These are phyloP conservation scores for Bucco capensis DNA, from an alignment of 2,113 vertebrate genomes.

Conservation along the genomic window DNA sequence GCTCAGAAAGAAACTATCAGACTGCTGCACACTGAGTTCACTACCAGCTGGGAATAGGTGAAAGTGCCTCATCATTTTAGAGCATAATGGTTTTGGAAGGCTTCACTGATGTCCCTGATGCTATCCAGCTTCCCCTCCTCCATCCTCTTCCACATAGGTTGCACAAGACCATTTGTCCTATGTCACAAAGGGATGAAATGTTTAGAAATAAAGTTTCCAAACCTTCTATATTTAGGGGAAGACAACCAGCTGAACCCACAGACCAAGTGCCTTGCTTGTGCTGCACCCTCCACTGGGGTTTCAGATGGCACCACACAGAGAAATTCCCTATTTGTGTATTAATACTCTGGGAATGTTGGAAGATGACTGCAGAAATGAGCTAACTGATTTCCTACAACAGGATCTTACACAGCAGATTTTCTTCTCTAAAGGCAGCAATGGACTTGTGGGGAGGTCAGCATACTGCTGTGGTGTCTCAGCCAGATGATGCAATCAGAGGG, in stretches of 20 bases:
- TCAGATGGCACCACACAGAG: background rate
- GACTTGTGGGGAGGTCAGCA: background rate
- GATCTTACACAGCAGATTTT: background rate
- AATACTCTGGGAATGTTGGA: background rate
- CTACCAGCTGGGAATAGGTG: background rate
- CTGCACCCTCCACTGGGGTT: background rate
- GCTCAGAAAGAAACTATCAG: background rate
- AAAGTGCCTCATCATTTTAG: background rate
- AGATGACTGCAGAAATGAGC: background rate
- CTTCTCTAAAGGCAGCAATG: background rate
- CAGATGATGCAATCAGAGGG: slow-evolving; percentile 19
- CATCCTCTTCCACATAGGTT: background rate
- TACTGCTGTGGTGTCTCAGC: background rate
- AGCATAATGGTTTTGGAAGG: background rate
- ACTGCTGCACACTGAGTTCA: background rate
- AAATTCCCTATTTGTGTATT: background rate
- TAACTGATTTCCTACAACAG: background rate
- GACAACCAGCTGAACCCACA: background rate
- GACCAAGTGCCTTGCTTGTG: background rate
- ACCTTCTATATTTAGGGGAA: background rate
- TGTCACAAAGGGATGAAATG: background rate
- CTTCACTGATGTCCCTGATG: background rate
- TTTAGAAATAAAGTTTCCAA: background rate
- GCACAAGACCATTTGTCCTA: background rate
- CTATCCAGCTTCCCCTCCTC: background rate